A percentile compares a stretch with the other conserved stretches of the same genome.
These are phyloP conservation scores for Argentina silus DNA, from an alignment of 2,797 vertebrate genomes.

Conservation along the genomic window DNA sequence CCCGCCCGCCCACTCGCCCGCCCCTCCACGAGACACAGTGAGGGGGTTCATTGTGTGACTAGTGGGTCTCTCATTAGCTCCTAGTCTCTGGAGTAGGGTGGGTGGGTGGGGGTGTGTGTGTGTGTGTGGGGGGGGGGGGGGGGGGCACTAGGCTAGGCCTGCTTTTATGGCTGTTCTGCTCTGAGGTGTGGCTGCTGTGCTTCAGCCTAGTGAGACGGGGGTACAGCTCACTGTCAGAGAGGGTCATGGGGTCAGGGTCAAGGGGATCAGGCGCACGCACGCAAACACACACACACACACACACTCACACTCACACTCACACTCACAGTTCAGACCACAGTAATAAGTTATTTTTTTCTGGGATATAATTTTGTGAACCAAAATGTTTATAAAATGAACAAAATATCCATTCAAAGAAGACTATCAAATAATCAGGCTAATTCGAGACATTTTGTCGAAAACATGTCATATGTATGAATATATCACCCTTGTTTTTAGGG, in stretches of 20 bases:
- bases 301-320: conserved; percentile 4
- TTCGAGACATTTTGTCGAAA: neutral
- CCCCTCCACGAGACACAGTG: conserved; percentile 51
- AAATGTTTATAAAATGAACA: neutral
- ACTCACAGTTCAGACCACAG: conserved; percentile 5
- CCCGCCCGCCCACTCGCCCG: neutral
- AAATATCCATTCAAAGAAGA: neutral
- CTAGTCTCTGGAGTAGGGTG: conserved; percentile 55
- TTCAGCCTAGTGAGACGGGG: conserved; percentile 55
- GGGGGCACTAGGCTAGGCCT: conserved; percentile 20
- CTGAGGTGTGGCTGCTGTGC: conserved; percentile 51
- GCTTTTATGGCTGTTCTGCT: conserved; percentile 68
- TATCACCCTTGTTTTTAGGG: neutral
- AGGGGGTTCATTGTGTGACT: conserved; percentile 67
- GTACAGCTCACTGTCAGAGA: conserved; percentile 34
- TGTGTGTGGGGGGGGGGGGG: neutral
- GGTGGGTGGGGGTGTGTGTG: neutral
- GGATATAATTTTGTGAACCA: neutral
- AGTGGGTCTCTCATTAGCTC: conserved; percentile 73
- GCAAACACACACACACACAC: conserved; percentile 20
- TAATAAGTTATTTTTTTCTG: neutral
- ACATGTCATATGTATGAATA: neutral
- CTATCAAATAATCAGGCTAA: neutral
- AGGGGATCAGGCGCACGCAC: conserved; percentile 26
- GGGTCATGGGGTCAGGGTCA: conserved; percentile 58